Base-by-base conservation (phyloP, 2,113 vertebrate species). In the Engraulis encrasicolus region DNA sequence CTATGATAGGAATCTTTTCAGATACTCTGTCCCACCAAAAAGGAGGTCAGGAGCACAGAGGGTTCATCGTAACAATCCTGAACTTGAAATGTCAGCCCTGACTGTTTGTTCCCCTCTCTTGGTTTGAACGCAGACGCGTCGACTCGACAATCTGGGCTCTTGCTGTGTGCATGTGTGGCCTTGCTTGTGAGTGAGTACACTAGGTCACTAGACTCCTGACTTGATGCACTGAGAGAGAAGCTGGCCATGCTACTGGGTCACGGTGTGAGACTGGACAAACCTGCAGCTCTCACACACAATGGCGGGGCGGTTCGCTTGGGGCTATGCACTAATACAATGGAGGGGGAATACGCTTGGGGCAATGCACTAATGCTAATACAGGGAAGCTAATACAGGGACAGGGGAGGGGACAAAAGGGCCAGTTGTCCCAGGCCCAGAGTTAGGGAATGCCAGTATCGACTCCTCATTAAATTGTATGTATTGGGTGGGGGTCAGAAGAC, bases 261-360 rank as follows among this genome's bases (percentile, higher is more conserved):
- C 58, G 23, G n/a, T 6, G 66, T 34, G 66, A 74, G 7, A 66
- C 23, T 66, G 66, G 81, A 86, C 45, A 81, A 81, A 85, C 37
- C 11, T 50, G 31, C 66, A n/a, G n/a, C n/a, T n/a, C n/a, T 79
- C 77, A 83, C 81, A 77, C 36, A 37, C 45, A 81, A 50, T 81
- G 50, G 79, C 66, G 37, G 81, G 31, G 45, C 20, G 83, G 85
- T 83, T 20, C 77, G 18, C 23, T 40, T 85, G 66, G 71, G 38
- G 40, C 80, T n/a, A n/a, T n/a, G n/a, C n/a, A n/a, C n/a, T n/a
- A n/a, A n/a, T n/a, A n/a, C n/a, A n/a, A n/a, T n/a, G n/a, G n/a
- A n/a, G n/a, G n/a, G n/a, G n/a, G n/a, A n/a, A n/a, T n/a, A n/a
- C n/a, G n/a, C n/a, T n/a, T n/a, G n/a, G n/a, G n/a, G n/a, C n/a